Evolutionary conservation across 2,888 invertebrate genomes (phyloP).

Genomic region (Aelia acuminata): DNA sequence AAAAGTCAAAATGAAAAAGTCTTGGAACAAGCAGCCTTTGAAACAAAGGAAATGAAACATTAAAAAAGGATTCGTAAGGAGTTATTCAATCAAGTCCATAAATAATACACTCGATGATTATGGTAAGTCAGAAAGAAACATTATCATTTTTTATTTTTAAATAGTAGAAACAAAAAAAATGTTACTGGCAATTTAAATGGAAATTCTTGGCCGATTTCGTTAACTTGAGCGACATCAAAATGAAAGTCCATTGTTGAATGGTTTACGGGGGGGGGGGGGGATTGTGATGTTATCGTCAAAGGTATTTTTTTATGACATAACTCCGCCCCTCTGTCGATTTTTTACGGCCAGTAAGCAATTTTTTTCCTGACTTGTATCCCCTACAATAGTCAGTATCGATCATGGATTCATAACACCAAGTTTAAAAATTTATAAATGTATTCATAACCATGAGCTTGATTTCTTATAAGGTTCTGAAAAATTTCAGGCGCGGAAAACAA

Average conservation of each 20-base stretch:
- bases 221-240: not conserved
- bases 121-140: too few species aligned
- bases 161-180: not conserved
- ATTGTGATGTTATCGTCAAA: not conserved
- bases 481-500: not conserved
- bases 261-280: not conserved
- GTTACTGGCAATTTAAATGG: not conserved
- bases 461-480: too few species aligned
- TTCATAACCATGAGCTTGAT: not conserved
- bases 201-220: not conserved
- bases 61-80: too few species aligned
- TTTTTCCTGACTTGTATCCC: not conserved
- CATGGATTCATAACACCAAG: not conserved
- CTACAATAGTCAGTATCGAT: not conserved
- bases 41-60: too few species aligned
- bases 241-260: constrained; percentile 1
- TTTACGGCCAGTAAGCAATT: not conserved
- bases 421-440: not conserved
- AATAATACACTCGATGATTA: too few species aligned
- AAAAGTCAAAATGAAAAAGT: too few species aligned
- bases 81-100: too few species aligned
- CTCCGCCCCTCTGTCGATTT: not conserved
- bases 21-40: too few species aligned
- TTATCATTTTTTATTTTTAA: too few species aligned
- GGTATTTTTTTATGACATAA: not conserved